Conservation (phyloP, 2,797 vertebrate species). For the Siniperca scherzeri region DNA sequence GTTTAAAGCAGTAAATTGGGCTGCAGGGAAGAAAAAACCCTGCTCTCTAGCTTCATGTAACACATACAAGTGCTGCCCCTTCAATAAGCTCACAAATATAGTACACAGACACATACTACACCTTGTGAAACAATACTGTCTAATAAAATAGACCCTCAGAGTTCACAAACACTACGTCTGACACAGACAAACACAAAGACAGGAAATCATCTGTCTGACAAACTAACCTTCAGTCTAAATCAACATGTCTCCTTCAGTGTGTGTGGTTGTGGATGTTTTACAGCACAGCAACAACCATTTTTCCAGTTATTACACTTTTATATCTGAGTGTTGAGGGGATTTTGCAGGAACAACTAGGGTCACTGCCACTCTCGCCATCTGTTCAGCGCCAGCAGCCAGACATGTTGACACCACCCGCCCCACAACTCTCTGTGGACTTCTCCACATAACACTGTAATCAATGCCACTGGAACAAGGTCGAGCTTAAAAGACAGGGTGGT, state of each 20-base stretch:
- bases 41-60: neutral
- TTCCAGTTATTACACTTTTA: constrained; percentile 27
- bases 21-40: neutral
- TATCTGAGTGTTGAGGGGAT: constrained; percentile 37
- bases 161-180: constrained; percentile 5
- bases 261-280: neutral
- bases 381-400: constrained; percentile 59
- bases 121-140: constrained; percentile 18
- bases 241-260: constrained; percentile 2
- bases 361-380: constrained; percentile 65
- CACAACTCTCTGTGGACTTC: constrained; percentile 34
- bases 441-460: constrained; percentile 47
- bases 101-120: neutral
- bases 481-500: constrained; percentile 15
- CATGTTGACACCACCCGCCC: constrained; percentile 40
- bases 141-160: neutral
- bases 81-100: neutral
- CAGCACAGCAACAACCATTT: neutral
- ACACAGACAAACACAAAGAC: neutral
- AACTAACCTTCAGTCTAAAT: constrained; percentile 12
- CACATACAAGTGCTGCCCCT: neutral
- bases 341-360: constrained; percentile 39
- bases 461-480: constrained; percentile 38
- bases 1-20: constrained; percentile 3
- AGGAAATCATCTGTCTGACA: constrained; percentile 26